Evolutionary conservation across 2,113 vertebrate genomes (phyloP).

Genomic region (Ammodytes dubius): DNA sequence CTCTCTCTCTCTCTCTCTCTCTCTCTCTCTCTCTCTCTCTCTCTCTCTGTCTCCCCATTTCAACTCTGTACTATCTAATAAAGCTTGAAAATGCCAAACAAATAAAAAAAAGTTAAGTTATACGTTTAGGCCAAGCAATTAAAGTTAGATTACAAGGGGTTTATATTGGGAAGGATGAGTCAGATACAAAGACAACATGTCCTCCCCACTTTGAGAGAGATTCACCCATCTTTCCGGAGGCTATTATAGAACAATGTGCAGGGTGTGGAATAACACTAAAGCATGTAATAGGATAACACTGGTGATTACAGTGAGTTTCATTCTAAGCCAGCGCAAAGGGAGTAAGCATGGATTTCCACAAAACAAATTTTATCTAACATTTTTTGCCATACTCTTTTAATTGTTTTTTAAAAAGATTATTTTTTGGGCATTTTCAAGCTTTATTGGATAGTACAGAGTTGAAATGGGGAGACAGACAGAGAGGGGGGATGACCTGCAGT

Average conservation of each 20-base stretch:
- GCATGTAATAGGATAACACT: conserved; percentile 46
- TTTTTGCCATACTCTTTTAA: too few species aligned
- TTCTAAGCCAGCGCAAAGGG: conserved; percentile 31
- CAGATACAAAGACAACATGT: conserved; percentile 11
- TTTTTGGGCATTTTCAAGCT: too few species aligned
- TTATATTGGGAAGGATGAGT: conserved; percentile 39
- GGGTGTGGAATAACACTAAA: conserved; percentile 9
- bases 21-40: too few species aligned
- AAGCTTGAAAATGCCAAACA: too few species aligned
- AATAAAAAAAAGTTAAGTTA: conserved; percentile 40
- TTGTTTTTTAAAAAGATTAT: too few species aligned
- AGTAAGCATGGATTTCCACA: conserved; percentile 42
- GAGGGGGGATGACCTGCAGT: too few species aligned
- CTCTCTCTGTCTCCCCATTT: too few species aligned
- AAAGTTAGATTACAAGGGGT: conserved; percentile 55
- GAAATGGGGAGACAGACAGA: too few species aligned
- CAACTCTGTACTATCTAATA: too few species aligned
- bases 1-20: too few species aligned
- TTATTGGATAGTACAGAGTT: too few species aligned
- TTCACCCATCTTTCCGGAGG: conserved; percentile 9
- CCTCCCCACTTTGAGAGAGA: neutral
- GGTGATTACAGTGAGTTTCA: conserved; percentile 22
- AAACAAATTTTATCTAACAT: neutral
- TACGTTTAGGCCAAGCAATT: conserved; percentile 56
- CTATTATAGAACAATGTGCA: conserved; percentile 25